A percentile compares a stretch with the other conserved stretches of the same genome.
Conservation (phyloP, 2,797 vertebrate species). For the Acomys russatus region DNA sequence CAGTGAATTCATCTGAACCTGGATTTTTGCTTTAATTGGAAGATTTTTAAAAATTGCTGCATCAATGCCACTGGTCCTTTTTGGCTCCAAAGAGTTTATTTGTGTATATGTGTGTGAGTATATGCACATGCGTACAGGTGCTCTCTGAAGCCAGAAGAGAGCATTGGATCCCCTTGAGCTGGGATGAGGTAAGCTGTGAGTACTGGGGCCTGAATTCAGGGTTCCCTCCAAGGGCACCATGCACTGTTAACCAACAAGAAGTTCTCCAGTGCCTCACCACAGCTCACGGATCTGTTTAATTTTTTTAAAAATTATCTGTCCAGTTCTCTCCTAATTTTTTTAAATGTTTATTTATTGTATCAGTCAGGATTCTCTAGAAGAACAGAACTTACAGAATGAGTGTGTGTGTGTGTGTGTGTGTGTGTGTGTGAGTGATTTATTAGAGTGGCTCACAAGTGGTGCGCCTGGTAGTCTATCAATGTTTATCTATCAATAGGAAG, state of each 20-base stretch:
- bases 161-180: background rate
- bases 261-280: background rate
- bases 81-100: background rate
- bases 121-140: background rate
- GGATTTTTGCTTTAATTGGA: background rate
- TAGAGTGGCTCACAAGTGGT: too few species aligned
- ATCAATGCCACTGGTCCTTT: background rate
- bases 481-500: too few species aligned
- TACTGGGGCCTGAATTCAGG: background rate
- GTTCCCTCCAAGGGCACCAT: background rate
- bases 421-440: too few species aligned
- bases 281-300: background rate
- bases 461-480: too few species aligned
- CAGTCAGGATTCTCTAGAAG: too few species aligned
- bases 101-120: background rate
- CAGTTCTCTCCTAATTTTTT: too few species aligned
- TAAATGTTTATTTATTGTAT: too few species aligned
- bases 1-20: background rate
- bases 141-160: background rate
- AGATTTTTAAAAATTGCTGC: background rate
- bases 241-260: background rate
- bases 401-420: too few species aligned
- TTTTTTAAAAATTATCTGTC: too few species aligned
- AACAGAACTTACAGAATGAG: too few species aligned
- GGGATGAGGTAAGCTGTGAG: background rate